phyloP scores from a whole-genome alignment of 2,888 invertebrate genomes.

The Unio pictorum region DNA sequence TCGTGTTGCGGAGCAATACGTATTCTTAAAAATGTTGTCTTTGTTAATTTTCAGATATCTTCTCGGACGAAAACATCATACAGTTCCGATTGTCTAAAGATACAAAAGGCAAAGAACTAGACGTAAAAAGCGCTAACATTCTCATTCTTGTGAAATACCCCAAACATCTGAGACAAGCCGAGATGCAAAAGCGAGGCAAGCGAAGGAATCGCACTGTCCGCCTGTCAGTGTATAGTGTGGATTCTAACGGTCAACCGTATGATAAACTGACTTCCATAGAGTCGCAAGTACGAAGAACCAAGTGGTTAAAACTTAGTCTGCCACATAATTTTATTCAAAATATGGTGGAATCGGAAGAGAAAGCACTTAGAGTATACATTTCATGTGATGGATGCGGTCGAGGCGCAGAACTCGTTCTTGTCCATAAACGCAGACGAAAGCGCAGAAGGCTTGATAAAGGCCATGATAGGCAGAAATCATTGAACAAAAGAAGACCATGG shows the following conservation, averaged over 20 bases:
- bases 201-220: slow-evolving; percentile 7
- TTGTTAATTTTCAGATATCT: slow-evolving; percentile 24
- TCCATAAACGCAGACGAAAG: slow-evolving; percentile 12
- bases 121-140: slow-evolving; percentile 39
- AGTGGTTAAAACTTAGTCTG: slow-evolving; percentile 26
- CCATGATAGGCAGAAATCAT: too few species aligned
- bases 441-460: too few species aligned
- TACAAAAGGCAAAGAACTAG: slow-evolving; percentile 16
- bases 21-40: too few species aligned
- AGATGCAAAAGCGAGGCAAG: slow-evolving; percentile 8
- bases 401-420: slow-evolving; percentile 18
- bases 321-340: slow-evolving; percentile 22
- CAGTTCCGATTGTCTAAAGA: slow-evolving; percentile 27
- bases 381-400: slow-evolving; percentile 27
- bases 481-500: too few species aligned
- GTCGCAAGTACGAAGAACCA: slow-evolving; percentile 26
- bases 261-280: slow-evolving; percentile 15
- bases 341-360: slow-evolving; percentile 16
- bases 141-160: slow-evolving; percentile 31
- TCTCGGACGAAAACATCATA: slow-evolving; percentile 34
- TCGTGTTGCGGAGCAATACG: too few species aligned
- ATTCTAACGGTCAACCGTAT: slow-evolving; percentile 15
- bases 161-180: slow-evolving; percentile 9
- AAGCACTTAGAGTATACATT: slow-evolving; percentile 20
- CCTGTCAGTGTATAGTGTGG: slow-evolving; percentile 16